A percentile compares a stretch with the other conserved stretches of the same genome.
Evolutionary conservation across 2,888 invertebrate species (phyloP).

Genomic region (Xanthorhoe designata): DNA sequence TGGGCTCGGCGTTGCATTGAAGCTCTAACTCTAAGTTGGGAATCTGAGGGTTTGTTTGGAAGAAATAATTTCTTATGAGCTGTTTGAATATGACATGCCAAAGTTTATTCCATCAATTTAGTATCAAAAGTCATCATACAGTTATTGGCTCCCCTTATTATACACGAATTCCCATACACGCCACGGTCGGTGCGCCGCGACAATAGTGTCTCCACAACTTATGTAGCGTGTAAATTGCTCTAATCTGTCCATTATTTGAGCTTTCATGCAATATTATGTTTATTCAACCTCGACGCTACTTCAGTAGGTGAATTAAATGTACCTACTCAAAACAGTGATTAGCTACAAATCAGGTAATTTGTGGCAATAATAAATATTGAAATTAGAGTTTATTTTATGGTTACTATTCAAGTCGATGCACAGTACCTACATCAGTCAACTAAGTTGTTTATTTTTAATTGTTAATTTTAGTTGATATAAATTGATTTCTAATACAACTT

Average conservation of each 20-base stretch:
- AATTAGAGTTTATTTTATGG: too few relatives aligned
- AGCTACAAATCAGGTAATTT: too few relatives aligned
- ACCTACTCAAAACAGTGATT: neutral
- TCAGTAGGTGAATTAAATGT: constrained; percentile 19
- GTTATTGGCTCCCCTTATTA: constrained; percentile 44
- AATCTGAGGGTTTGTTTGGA: too few relatives aligned
- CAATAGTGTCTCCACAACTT: constrained; percentile 63
- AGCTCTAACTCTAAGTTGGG: too few relatives aligned
- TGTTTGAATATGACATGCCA: neutral
- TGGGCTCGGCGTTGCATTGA: too few relatives aligned
- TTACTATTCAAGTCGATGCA: too few relatives aligned
- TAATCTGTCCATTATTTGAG: constrained; percentile 56
- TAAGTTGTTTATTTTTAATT: too few relatives aligned
- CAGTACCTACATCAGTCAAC: too few relatives aligned
- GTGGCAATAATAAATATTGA: too few relatives aligned
- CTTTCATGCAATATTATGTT: constrained; percentile 54
- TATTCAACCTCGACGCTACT: constrained; percentile 47
- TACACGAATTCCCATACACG: constrained; percentile 62
- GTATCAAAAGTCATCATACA: constrained; percentile 15
- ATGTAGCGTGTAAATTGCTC: constrained; percentile 72
- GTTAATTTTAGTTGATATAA: too few relatives aligned
- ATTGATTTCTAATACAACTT: too few relatives aligned
- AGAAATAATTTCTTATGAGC: too few relatives aligned
- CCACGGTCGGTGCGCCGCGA: constrained; percentile 62
- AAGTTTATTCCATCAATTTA: neutral